phyloP scores from a whole-genome alignment of 92 coral and sea anemone genomes.

The Siderastrea radians region DNA sequence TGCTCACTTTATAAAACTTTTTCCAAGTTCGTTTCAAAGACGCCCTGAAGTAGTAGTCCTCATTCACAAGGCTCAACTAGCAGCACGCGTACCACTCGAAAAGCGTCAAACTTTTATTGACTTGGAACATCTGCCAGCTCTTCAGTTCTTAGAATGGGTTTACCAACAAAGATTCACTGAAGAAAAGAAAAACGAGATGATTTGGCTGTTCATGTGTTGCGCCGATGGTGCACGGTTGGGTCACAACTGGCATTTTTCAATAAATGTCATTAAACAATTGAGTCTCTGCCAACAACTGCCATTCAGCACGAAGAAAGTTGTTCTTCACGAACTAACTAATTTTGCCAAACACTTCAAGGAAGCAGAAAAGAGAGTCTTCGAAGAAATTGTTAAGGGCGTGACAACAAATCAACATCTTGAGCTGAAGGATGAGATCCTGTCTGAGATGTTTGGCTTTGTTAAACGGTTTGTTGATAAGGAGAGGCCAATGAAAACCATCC shows the following conservation, averaged over 20 bases:
- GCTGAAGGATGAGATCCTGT: not conserved
- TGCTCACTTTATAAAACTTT: not conserved
- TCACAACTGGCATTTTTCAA: not conserved
- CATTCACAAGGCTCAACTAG: not conserved
- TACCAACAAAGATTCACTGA: not conserved
- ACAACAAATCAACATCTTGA: not conserved
- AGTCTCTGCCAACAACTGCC: not conserved
- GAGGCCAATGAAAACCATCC: conserved; percentile 9
- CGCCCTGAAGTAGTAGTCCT: conserved; percentile 15
- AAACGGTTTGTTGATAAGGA: not conserved
- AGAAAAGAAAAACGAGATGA: conserved; percentile 5
- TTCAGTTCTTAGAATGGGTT: conserved; percentile 2
- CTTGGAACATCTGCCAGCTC: not conserved
- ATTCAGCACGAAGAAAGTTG: not conserved
- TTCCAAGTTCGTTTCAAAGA: conserved; percentile 5
- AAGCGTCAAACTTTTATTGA: not conserved
- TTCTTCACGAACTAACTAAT: not conserved
- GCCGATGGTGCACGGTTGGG: not conserved
- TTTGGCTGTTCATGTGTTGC: conserved; percentile 32
- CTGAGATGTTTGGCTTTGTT: not conserved
- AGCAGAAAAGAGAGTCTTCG: not conserved
- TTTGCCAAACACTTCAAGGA: conserved; percentile 6
- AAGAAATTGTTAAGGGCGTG: not conserved
- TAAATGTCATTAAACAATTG: not conserved
- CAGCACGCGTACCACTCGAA: not conserved